Base-by-base conservation (phyloP, 23 tunicate genomes). In the Trididemnum miniatum region DNA sequence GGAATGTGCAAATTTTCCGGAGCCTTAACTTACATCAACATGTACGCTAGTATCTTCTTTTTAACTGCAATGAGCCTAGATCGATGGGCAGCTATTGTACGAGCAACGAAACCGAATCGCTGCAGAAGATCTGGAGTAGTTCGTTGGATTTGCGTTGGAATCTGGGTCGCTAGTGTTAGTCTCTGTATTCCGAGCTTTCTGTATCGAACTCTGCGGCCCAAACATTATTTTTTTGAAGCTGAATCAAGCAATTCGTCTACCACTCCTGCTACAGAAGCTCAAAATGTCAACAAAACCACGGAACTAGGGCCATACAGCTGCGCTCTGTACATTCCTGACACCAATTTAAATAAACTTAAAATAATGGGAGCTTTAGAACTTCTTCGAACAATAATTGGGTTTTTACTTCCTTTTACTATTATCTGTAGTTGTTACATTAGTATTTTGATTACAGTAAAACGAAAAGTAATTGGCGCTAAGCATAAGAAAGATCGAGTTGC, bases 1-100 rank as follows among this genome's bases (percentile, higher is more conserved):
- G 72, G 65, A 23, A 71, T 79, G 74, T 92, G 97, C 71, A 87
- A 87, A 59, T 35, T 92, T 12, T 59, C 66, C 15, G 85, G 85
- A 31, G 77, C 76, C 24, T 35, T 83, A 2, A 79, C 92, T 0
- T 59, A 78, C 37, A 36, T 87, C 36, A 92, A 87, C 59, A 87
- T 92, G 92, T 87, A 80, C 85, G 92, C 92, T 20, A 92, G 97
- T 72, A 63, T 87, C 4, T 92, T 83, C 71, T 83, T 87, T 51
- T 79, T 92, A 1, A 74, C 83, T 20, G 97, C 97, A 0, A 83
- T 92, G 89, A 83, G 89, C 71, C 83, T 87, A 30, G 97, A 92
- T 51, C 76, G 97, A 2, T 92, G 85, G 86, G 59, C 85, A 35
- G 97, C 97, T 4, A 91, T 91, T 1, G 97, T 86, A 0, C 84